Conservation (phyloP, 2,888 invertebrate species). For the Acanthosepion lycidas region DNA sequence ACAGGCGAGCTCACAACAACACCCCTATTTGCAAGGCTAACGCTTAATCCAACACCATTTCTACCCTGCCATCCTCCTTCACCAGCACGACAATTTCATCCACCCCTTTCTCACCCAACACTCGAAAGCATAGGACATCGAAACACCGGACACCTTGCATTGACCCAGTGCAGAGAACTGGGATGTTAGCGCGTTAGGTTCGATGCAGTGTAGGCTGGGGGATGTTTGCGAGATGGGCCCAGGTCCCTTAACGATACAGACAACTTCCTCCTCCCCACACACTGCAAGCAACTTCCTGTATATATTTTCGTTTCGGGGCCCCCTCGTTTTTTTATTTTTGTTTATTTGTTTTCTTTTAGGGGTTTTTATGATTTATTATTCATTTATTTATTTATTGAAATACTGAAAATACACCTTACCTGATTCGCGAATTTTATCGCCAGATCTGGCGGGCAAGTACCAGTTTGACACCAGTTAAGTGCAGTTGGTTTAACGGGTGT, state of each 20-base stretch:
- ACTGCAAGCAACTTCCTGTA: not conserved
- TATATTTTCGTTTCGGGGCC: not conserved
- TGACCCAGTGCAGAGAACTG: not conserved
- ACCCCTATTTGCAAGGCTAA: not conserved
- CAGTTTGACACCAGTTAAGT: not conserved
- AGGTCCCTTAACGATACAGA: not conserved
- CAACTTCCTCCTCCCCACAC: not conserved
- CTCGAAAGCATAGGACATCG: not conserved
- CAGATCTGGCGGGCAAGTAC: not conserved
- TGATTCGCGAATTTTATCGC: not conserved
- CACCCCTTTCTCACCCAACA: not conserved
- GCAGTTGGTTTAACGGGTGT: not conserved
- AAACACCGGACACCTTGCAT: conserved; percentile 23
- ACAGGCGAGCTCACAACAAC: not conserved
- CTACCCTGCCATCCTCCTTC: not conserved
- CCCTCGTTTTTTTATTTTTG: not conserved
- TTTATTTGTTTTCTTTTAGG: too few species aligned
- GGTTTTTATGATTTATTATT: not conserved
- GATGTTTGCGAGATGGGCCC: not conserved
- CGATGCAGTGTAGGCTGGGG: not conserved
- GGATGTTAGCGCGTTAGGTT: not conserved
- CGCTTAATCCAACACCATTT: not conserved
- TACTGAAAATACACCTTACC: too few species aligned
- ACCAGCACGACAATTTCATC: not conserved
- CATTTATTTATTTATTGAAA: too few species aligned